Evolutionary conservation across 2,888 invertebrate genomes (phyloP).

Genomic region (Metacarcinus magister): DNA sequence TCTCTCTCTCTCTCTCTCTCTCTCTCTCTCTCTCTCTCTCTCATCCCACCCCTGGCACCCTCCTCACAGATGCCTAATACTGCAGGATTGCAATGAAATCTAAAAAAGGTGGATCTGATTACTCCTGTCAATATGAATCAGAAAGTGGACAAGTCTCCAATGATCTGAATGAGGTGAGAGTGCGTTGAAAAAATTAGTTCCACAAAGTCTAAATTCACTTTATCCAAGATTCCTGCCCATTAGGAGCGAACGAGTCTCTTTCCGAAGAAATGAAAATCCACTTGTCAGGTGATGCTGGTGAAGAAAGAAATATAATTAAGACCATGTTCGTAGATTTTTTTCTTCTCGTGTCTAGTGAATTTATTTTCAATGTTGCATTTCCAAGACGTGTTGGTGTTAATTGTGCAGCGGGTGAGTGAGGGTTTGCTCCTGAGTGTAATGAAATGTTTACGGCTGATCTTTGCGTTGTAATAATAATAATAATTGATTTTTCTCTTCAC

Average conservation of each 20-base stretch:
- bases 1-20: constrained; percentile 65
- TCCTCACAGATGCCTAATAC: neutral
- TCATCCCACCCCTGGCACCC: neutral
- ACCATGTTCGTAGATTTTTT: neutral
- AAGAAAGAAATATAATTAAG: neutral
- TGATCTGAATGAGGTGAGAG: neutral
- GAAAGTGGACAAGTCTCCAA: constrained; percentile 1
- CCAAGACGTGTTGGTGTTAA: neutral
- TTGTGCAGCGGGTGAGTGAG: neutral
- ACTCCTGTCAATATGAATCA: neutral
- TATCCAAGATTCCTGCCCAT: neutral
- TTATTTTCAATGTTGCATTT: neutral
- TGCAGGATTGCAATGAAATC: neutral
- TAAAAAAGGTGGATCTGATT: neutral
- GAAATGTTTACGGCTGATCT: too few relatives aligned
- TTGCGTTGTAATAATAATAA: too few relatives aligned
- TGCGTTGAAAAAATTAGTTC: neutral
- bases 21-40: constrained; percentile 50
- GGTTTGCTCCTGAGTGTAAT: too few relatives aligned
- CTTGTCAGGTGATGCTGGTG: neutral
- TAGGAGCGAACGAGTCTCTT: neutral
- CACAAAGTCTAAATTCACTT: neutral
- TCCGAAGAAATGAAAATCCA: neutral
- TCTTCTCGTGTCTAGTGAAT: neutral
- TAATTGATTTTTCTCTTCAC: too few relatives aligned